Conservation (phyloP, 2,797 vertebrate species). For the Etheostoma nigrum region DNA sequence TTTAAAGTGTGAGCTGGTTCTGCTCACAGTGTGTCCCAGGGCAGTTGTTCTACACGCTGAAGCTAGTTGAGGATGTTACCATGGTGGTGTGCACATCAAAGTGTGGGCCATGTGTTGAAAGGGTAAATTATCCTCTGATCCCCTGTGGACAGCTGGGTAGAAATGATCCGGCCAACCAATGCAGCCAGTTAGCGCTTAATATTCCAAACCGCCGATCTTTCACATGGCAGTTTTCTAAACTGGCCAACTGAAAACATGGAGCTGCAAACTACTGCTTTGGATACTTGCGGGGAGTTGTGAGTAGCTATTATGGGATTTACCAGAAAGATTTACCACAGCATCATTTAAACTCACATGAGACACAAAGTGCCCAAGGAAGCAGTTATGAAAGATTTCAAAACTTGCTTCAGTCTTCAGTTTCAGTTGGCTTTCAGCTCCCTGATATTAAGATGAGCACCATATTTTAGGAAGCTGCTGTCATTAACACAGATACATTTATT, state of each 20-base stretch:
- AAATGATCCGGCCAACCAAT: constrained; percentile 5
- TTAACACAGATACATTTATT: neutral
- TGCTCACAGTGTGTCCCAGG: neutral
- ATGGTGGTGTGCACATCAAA: constrained; percentile 9
- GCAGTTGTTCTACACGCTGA: neutral
- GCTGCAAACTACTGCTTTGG: constrained; percentile 14
- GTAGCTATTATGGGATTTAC: constrained; percentile 42
- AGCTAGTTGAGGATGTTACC: neutral
- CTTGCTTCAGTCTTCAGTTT: constrained; percentile 47
- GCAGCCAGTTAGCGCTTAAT: constrained; percentile 29
- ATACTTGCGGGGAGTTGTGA: constrained; percentile 35
- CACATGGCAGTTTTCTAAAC: constrained; percentile 8
- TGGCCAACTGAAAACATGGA: constrained; percentile 33
- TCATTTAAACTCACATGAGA: constrained; percentile 35
- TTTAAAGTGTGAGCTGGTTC: neutral
- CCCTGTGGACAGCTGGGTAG: constrained; percentile 41
- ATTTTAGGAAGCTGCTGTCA: constrained; percentile 12
- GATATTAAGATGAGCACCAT: constrained; percentile 21
- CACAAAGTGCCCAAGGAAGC: constrained; percentile 28
- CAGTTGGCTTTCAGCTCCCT: constrained; percentile 21
- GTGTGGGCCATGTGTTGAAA: constrained; percentile 11
- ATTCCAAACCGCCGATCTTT: constrained; percentile 42
- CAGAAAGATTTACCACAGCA: constrained; percentile 44
- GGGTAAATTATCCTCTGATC: constrained; percentile 21
- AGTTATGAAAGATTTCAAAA: constrained; percentile 27